These are phyloP conservation scores for Hepsetus odoe DNA, from an alignment of 2,113 vertebrate genomes.

Conservation along the genomic window DNA sequence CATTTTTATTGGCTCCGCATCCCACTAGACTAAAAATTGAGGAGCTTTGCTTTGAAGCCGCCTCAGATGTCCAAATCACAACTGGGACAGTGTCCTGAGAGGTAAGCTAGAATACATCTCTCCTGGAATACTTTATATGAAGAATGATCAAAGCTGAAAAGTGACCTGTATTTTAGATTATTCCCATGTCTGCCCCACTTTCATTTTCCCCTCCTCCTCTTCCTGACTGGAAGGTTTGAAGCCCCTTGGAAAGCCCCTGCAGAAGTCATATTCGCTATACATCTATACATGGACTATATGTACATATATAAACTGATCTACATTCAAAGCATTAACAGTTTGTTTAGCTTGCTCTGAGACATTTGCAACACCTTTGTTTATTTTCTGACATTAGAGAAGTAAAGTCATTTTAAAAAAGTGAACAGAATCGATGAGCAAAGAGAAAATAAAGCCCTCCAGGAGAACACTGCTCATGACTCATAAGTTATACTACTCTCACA, in stretches of 20 bases:
- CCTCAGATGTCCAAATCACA: constrained; percentile 7
- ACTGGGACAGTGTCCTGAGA: neutral
- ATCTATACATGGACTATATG: neutral
- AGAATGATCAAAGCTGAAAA: constrained; percentile 40
- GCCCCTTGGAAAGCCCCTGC: neutral
- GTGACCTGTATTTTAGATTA: constrained; percentile 40
- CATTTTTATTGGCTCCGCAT: neutral
- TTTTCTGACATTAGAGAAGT: constrained; percentile 26
- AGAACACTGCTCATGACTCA: constrained; percentile 50
- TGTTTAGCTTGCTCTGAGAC: neutral
- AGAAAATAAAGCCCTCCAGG: constrained; percentile 22
- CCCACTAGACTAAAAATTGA: neutral
- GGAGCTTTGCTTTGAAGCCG: constrained; percentile 14
- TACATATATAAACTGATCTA: neutral
- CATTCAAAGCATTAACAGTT: neutral
- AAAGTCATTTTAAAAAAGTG: constrained; percentile 20
- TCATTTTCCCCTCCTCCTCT: neutral
- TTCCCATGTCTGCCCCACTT: constrained; percentile 22
- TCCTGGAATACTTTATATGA: constrained; percentile 30
- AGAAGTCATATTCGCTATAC: constrained; percentile 6
- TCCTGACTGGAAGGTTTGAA: constrained; percentile 10
- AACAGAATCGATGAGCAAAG: constrained; percentile 25
- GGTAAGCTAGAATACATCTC: constrained; percentile 2
- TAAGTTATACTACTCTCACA: constrained; percentile 1
- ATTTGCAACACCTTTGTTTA: constrained; percentile 23